These are phyloP conservation scores for Caenorhabditis angaria DNA, from an alignment of 2,888 invertebrate genomes.

Conservation along the genomic window DNA sequence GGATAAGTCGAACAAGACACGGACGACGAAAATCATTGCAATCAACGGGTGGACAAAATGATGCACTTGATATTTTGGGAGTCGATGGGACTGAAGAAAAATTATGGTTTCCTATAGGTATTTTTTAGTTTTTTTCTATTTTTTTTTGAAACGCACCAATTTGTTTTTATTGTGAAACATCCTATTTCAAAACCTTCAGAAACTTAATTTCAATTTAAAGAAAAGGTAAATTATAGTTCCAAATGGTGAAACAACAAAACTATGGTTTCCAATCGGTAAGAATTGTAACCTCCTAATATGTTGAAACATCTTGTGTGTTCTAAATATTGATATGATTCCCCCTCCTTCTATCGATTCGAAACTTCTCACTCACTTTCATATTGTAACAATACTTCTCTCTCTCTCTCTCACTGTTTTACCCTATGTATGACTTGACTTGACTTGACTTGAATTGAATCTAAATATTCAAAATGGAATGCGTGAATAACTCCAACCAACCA, in stretches of 20 bases:
- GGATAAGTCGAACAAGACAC: constrained; percentile 61
- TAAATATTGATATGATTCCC: background rate
- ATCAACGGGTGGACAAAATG: constrained; percentile 64
- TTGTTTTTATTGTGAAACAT: too few species aligned
- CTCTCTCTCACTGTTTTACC: too few species aligned
- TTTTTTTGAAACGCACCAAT: too few species aligned
- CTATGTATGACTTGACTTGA: too few species aligned
- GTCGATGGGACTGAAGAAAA: constrained; percentile 68
- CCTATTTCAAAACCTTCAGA: too few species aligned
- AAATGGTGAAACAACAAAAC: constrained; percentile 47
- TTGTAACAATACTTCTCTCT: background rate
- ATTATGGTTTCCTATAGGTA: constrained; percentile 72
- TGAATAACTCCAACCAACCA: too few species aligned
- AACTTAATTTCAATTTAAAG: constrained; percentile 6
- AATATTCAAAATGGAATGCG: too few species aligned
- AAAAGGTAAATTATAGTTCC: constrained; percentile 41
- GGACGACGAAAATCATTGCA: constrained; percentile 67
- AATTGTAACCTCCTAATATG: constrained; percentile 5
- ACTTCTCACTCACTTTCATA: background rate
- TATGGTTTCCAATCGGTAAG: constrained; percentile 56
- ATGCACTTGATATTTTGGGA: constrained; percentile 64
- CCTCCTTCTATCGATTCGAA: background rate
- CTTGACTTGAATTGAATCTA: too few species aligned
- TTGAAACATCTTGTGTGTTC: background rate
- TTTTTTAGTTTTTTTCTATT: constrained; percentile 2